Evolutionary conservation across 2,797 vertebrate species (phyloP).

Genomic region (Clarias platycephalus): DNA sequence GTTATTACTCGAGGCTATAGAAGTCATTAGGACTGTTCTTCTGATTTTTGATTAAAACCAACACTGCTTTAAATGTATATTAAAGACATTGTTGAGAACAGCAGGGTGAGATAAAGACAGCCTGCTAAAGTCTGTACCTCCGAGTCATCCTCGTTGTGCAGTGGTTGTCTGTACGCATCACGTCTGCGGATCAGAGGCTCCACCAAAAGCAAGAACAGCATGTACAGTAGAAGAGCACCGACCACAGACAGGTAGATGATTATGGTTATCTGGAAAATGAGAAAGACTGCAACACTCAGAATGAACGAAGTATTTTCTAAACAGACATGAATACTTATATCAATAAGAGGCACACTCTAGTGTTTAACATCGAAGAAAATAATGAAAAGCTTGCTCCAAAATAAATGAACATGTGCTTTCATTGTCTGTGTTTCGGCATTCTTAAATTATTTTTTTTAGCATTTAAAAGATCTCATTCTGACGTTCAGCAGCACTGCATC

Average conservation of each 20-base stretch:
- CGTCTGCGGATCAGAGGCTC: slow-evolving; percentile 93
- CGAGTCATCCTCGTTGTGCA: slow-evolving; percentile 88
- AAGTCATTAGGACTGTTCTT: not conserved
- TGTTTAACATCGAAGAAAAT: not conserved
- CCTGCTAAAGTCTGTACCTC: slow-evolving; percentile 75
- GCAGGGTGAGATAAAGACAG: not conserved
- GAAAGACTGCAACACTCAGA: not conserved
- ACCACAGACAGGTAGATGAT: slow-evolving; percentile 92
- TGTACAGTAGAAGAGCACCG: slow-evolving; percentile 89
- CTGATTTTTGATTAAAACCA: not conserved
- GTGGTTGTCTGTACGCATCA: slow-evolving; percentile 83
- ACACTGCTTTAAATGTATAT: not conserved
- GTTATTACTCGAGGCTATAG: not conserved
- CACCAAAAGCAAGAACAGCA: slow-evolving; percentile 92
- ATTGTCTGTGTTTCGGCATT: not conserved
- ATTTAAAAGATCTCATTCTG: not conserved
- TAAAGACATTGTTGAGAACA: not conserved
- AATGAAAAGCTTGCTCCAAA: not conserved
- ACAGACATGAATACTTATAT: not conserved
- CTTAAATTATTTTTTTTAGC: not conserved
- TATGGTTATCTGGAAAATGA: slow-evolving; percentile 81
- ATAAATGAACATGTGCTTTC: not conserved
- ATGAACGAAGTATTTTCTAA: not conserved
- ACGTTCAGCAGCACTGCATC: not conserved
- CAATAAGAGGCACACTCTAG: not conserved